A percentile compares a stretch with the other conserved stretches of the same genome.
Evolutionary conservation across 2,888 invertebrate genomes (phyloP).

Genomic region (Gymnocheta viridis): DNA sequence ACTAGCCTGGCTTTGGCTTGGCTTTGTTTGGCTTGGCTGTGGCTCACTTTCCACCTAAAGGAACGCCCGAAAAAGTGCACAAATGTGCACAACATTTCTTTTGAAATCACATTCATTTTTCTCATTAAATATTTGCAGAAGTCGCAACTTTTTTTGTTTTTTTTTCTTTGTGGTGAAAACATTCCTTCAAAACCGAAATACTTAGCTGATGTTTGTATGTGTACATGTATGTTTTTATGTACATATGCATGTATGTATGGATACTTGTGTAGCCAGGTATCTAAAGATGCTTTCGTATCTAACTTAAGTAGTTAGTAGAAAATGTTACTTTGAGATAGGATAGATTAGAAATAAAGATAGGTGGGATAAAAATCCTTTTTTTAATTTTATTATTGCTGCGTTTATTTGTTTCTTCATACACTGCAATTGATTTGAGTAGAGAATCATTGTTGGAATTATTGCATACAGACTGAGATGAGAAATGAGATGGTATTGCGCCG

Average conservation of each 20-base stretch:
- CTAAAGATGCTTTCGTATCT: not conserved
- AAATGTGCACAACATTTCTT: slow-evolving; percentile 48
- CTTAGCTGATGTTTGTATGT: not conserved
- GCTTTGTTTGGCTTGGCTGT: slow-evolving; percentile 10
- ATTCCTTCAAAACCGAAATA: slow-evolving; percentile 26
- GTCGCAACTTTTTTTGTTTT: not conserved
- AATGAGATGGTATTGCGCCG: too few species aligned
- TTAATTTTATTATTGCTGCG: not conserved
- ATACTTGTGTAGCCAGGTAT: not conserved
- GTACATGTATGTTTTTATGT: too few species aligned
- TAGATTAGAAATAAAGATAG: slow-evolving; percentile 39
- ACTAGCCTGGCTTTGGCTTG: not conserved
- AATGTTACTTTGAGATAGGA: slow-evolving; percentile 26
- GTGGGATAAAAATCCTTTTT: slow-evolving; percentile 14
- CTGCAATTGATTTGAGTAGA: not conserved
- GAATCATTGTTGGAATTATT: not conserved
- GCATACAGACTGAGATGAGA: too few species aligned
- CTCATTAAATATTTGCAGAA: slow-evolving; percentile 65
- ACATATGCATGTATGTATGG: not conserved
- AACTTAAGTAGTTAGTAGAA: slow-evolving; percentile 2
- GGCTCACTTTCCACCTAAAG: slow-evolving; percentile 62
- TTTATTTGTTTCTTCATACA: not conserved
- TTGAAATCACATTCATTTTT: slow-evolving; percentile 67
- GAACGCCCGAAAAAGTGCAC: slow-evolving; percentile 62
- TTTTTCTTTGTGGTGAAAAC: slow-evolving; percentile 46